These are phyloP conservation scores for Echinops telfairi DNA, from an alignment of 2,113 vertebrate species.

Conservation along the genomic window DNA sequence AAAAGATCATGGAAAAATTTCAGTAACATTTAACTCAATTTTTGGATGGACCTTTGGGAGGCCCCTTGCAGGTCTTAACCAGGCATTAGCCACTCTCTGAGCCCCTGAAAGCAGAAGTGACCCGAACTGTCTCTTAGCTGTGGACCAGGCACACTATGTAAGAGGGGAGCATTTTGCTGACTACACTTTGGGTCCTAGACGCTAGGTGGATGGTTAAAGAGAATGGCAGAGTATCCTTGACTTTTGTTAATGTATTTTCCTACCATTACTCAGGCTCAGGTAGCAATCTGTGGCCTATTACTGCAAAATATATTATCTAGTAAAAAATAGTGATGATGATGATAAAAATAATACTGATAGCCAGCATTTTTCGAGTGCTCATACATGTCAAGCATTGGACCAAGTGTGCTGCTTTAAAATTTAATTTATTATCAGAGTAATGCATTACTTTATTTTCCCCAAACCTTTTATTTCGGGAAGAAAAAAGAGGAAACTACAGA, in stretches of 20 bases:
- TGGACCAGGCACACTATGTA: neutral
- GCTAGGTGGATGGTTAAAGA: neutral
- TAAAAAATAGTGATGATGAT: neutral
- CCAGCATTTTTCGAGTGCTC: neutral
- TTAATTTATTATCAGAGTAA: constrained; percentile 32
- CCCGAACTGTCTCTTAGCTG: neutral
- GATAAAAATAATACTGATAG: constrained; percentile 10
- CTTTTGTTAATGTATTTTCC: neutral
- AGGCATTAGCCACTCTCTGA: neutral
- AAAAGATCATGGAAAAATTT: too few relatives aligned
- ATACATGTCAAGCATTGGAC: neutral
- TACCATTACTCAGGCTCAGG: neutral
- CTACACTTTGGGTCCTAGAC: neutral
- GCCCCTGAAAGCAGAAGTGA: neutral
- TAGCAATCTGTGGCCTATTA: neutral
- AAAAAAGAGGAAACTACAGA: neutral
- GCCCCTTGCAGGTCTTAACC: neutral
- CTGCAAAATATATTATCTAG: neutral
- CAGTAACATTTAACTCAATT: too few relatives aligned
- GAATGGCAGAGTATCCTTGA: neutral
- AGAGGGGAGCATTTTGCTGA: neutral
- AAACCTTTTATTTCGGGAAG: neutral
- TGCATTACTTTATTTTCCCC: neutral
- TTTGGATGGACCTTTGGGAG: too few relatives aligned
- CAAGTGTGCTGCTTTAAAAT: constrained; percentile 6